Evolutionary conservation across 2,797 vertebrate genomes (phyloP).

Genomic region (Falco concolor): DNA sequence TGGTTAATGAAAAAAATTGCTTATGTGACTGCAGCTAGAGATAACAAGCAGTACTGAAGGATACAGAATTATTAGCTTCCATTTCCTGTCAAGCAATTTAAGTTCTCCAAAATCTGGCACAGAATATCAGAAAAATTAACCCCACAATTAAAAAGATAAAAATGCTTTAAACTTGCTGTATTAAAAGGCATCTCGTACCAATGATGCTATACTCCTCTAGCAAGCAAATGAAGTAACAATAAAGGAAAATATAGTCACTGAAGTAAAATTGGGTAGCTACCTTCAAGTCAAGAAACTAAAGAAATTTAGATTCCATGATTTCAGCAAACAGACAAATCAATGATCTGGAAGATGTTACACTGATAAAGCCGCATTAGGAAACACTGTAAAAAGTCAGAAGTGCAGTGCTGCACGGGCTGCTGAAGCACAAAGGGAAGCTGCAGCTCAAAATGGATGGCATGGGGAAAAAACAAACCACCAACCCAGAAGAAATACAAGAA

Average conservation of each 20-base stretch:
- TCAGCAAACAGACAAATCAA: neutral
- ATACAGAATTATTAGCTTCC: neutral
- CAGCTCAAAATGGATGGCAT: constrained; percentile 58
- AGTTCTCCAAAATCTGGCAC: neutral
- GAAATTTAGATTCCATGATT: neutral
- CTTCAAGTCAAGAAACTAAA: neutral
- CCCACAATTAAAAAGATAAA: neutral
- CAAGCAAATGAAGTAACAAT: neutral
- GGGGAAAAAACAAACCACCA: neutral
- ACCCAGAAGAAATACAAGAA: neutral
- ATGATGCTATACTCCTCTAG: neutral
- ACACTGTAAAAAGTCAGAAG: neutral
- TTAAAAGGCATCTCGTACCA: neutral
- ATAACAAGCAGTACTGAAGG: neutral
- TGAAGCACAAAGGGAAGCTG: constrained; percentile 42
- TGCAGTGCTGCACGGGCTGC: constrained; percentile 18
- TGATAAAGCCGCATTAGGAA: constrained; percentile 5
- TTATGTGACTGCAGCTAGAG: neutral
- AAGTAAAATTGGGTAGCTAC: neutral
- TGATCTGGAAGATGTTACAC: neutral
- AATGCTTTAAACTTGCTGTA: neutral
- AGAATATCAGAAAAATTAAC: neutral
- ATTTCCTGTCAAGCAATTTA: neutral
- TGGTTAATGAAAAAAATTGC: neutral
- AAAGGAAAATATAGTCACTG: neutral